Conservation (phyloP, 2,888 invertebrate genomes). For the Campaea margaritaria region DNA sequence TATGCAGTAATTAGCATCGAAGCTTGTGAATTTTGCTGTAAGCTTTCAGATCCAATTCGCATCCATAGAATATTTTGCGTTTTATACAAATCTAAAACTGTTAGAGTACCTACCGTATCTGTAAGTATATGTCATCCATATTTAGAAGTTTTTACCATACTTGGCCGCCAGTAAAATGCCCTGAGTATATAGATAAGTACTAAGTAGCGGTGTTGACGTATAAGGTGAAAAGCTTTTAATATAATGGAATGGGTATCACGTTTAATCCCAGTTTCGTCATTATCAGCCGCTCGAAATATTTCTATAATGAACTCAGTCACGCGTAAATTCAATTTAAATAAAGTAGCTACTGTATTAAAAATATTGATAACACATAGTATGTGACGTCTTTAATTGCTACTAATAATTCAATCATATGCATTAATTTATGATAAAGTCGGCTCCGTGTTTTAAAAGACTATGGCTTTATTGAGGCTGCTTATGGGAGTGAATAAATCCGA, state of each 20-base stretch:
- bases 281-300: slow-evolving; percentile 66
- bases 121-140: background rate
- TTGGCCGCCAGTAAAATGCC: background rate
- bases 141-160: background rate
- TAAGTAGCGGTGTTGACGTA: slow-evolving; percentile 16
- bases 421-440: slow-evolving; percentile 66
- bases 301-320: slow-evolving; percentile 78
- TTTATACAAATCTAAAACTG: too few relatives aligned
- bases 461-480: slow-evolving; percentile 71
- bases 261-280: slow-evolving; percentile 52
- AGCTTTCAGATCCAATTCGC: too few relatives aligned
- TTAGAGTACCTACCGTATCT: background rate
- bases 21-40: too few relatives aligned
- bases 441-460: slow-evolving; percentile 67
- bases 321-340: slow-evolving; percentile 81
- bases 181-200: slow-evolving; percentile 8
- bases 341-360: slow-evolving; percentile 82
- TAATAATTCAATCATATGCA: slow-evolving; percentile 79
- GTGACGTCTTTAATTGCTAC: slow-evolving; percentile 76
- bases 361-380: slow-evolving; percentile 82
- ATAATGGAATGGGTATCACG: slow-evolving; percentile 39
- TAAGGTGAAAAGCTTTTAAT: slow-evolving; percentile 40
- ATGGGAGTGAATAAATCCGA: slow-evolving; percentile 63
- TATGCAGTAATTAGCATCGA: too few relatives aligned
- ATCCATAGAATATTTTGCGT: too few relatives aligned